Evolutionary conservation across 1,140 invertebrate genomes (phyloP).

Genomic region (Tetragonula clypearis): DNA sequence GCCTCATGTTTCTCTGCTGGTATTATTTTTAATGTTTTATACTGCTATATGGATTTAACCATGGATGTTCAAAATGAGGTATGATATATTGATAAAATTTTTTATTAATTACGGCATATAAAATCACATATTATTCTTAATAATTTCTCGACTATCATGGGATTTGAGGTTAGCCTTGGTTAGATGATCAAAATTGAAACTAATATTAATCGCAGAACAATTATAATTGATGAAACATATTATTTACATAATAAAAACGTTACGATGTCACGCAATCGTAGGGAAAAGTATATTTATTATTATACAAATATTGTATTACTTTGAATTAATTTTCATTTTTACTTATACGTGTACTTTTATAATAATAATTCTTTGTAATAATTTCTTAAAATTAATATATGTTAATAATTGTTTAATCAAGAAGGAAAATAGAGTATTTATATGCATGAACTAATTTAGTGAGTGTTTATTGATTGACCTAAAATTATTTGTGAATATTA

Average conservation of each 20-base stretch:
- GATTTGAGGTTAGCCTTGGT: slow-evolving; percentile 52
- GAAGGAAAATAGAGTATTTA: neutral
- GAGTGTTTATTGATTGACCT: slow-evolving; percentile 42
- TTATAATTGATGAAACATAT: neutral
- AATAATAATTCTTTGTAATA: neutral
- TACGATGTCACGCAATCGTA: neutral
- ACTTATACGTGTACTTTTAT: neutral
- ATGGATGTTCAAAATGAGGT: slow-evolving; percentile 70
- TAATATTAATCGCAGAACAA: slow-evolving; percentile 11
- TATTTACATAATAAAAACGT: neutral
- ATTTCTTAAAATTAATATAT: neutral
- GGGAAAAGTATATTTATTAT: slow-evolving; percentile 1
- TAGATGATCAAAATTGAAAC: slow-evolving; percentile 36
- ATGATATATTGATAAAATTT: slow-evolving; percentile 25
- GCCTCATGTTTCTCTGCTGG: slow-evolving; percentile 60
- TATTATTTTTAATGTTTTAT: slow-evolving; percentile 70
- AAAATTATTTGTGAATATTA: slow-evolving; percentile 25
- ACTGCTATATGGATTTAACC: slow-evolving; percentile 59
- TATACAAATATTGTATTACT: neutral
- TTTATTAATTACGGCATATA: neutral
- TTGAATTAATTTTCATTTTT: neutral
- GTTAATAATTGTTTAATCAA: neutral
- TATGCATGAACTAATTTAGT: neutral
- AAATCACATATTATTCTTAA: neutral
- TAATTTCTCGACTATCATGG: neutral